Base-by-base conservation (phyloP, 2,888 invertebrate species). In the Oscheius sp. region DNA sequence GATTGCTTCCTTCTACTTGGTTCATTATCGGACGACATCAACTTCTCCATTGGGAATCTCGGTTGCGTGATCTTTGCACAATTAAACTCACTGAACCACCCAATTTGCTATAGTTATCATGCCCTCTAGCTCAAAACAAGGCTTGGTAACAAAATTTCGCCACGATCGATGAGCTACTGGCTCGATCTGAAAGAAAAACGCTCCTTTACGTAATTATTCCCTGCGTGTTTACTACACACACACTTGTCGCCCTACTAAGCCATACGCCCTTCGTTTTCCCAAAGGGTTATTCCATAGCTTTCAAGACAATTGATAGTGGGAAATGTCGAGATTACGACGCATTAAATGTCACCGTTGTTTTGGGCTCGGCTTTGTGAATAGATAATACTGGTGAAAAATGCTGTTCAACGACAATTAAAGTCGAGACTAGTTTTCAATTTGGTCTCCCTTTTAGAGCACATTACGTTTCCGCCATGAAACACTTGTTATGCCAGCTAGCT, bases 401-500 rank as follows among this genome's bases (percentile, higher is more conserved):
- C 44, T 44, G 28, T n/a, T 12, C 14, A 14, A 17, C 59, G 44
- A 41, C 59, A n/a, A 59, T 59, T 59, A 59, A 30, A 33, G 44
- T 14, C 36, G 32, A 20, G 26, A 59, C 59, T 44, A 59, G 59
- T 44, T 44, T 41, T 20, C 41, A 14, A 44, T 59, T 30, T 28
- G 17, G 24, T 44, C 59, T 41, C 41, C 41, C 41, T 59, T 59
- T 30, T 28, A 28, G 24, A 9, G 54, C 54, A 54, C 54, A 59
- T 59, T 59, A 59, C 59, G 59, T 59, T 59, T 59, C 59, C 59
- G 59, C 41, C 41, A 41, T 41, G 2, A 20, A 41, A 41, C 41
- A 9, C 8, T 36, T 36, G 36, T 9, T 36, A 36, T 36, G 36
- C 14, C 36, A 36, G 36, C 8, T 36, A 36, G 36, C 14, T 36